phyloP scores from a whole-genome alignment of 2,888 invertebrate species.

The Pseudoips prasinana region DNA sequence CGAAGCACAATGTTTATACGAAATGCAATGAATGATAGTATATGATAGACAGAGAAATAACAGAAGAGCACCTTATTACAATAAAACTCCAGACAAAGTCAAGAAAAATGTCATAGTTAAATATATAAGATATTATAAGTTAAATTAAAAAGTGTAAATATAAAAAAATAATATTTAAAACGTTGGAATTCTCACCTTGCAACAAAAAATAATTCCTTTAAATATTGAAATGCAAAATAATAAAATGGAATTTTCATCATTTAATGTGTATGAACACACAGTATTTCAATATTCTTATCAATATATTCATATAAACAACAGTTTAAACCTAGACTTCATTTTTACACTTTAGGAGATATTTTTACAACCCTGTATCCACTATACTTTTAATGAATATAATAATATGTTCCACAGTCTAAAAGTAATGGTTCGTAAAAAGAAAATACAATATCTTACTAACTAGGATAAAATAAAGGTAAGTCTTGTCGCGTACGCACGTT shows the following conservation, averaged over 20 bases:
- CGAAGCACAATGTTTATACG: constrained; percentile 18
- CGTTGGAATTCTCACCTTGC: constrained; percentile 50
- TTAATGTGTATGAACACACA: constrained; percentile 67
- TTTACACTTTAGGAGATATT: constrained; percentile 79
- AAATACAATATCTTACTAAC: constrained; percentile 27
- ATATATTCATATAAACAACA: constrained; percentile 78
- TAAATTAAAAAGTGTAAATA: constrained; percentile 54
- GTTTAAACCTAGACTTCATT: constrained; percentile 65
- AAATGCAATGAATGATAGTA: constrained; percentile 18
- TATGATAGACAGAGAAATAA: constrained; percentile 18
- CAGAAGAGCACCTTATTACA: constrained; percentile 23
- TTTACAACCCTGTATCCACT: constrained; percentile 82
- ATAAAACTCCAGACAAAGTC: constrained; percentile 14
- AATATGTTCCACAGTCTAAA: constrained; percentile 56
- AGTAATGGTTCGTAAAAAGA: constrained; percentile 43
- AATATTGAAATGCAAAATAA: constrained; percentile 63
- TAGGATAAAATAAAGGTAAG: constrained; percentile 29
- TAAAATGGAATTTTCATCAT: constrained; percentile 65
- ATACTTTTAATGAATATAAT: constrained; percentile 73
- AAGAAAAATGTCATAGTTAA: constrained; percentile 12
- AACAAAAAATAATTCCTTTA: constrained; percentile 44
- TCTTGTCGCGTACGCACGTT: constrained; percentile 36
- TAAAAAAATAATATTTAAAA: constrained; percentile 50
- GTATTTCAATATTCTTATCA: constrained; percentile 67
- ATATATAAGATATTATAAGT: constrained; percentile 32